Percentiles rank a stretch among this genome's conserved stretches.
phyloP scores from a whole-genome alignment of 2,888 invertebrate genomes.

The Byasa hedistus region DNA sequence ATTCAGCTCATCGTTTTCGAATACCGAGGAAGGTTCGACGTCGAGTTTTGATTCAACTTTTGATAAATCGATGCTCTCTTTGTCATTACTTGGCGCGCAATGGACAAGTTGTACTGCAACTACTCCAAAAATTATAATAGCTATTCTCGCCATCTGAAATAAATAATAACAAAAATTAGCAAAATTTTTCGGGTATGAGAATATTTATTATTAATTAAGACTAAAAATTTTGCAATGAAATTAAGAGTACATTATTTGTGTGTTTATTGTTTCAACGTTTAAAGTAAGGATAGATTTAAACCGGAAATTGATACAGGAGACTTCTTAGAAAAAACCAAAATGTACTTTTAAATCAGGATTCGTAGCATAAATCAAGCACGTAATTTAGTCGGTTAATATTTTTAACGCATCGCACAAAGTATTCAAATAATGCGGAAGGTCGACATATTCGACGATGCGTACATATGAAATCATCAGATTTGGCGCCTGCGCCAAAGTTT shows the following conservation, averaged over 20 bases:
- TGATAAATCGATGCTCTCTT: conserved; percentile 32
- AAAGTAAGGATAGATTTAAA: neutral
- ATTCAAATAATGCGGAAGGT: neutral
- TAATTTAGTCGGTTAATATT: neutral
- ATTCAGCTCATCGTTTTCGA: conserved; percentile 36
- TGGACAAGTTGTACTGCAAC: conserved; percentile 47
- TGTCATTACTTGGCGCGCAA: conserved; percentile 52
- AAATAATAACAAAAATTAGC: conserved; percentile 29
- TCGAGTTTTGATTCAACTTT: conserved; percentile 39
- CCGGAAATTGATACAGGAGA: neutral
- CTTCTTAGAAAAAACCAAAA: neutral
- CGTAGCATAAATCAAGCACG: neutral
- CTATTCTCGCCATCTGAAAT: conserved; percentile 62
- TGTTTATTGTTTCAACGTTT: too few relatives aligned
- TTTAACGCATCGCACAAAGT: neutral
- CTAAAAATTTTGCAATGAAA: too few relatives aligned
- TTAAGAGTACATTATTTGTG: too few relatives aligned
- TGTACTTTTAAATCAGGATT: neutral
- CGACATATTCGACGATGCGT: neutral
- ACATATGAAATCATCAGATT: neutral
- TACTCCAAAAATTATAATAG: conserved; percentile 43
- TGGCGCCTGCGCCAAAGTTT: neutral
- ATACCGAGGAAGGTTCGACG: conserved; percentile 34
- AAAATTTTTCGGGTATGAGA: neutral
- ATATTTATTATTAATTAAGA: too few relatives aligned